phyloP scores from a whole-genome alignment of 2,888 invertebrate species.

The Trypoxylon attenuatum region DNA sequence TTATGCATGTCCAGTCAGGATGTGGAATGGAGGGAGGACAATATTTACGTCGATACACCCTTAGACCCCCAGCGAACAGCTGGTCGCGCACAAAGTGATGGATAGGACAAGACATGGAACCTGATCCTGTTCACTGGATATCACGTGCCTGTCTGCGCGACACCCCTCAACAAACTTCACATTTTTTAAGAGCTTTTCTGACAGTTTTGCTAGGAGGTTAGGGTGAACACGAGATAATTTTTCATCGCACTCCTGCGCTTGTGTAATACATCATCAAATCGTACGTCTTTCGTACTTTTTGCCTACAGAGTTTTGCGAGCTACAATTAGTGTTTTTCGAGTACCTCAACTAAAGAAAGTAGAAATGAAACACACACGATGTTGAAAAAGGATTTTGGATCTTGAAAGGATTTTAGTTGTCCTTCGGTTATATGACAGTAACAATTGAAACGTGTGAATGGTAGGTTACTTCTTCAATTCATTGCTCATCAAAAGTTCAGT shows the following conservation, averaged over 20 bases:
- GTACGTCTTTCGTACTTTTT: too few relatives aligned
- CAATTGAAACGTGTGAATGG: too few relatives aligned
- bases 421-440: too few relatives aligned
- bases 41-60: slow-evolving; percentile 59
- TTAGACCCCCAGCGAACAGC: slow-evolving; percentile 66
- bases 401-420: too few relatives aligned
- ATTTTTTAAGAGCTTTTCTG: slow-evolving; percentile 3
- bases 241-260: background rate
- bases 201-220: background rate
- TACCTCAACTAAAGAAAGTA: too few relatives aligned
- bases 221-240: background rate
- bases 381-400: too few relatives aligned
- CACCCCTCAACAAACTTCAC: background rate
- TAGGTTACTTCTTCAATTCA: too few relatives aligned
- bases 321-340: too few relatives aligned
- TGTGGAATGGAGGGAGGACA: slow-evolving; percentile 47
- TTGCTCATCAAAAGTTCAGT: too few relatives aligned
- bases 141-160: background rate
- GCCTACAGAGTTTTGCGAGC: too few relatives aligned
- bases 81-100: slow-evolving; percentile 57
- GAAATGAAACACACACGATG: too few relatives aligned
- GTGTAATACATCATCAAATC: background rate
- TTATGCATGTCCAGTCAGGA: slow-evolving; percentile 53
- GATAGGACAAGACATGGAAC: slow-evolving; percentile 54
- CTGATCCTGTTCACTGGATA: slow-evolving; percentile 32